Base-by-base conservation (phyloP, 1,140 invertebrate genomes). In the Thalassaphorura encarpata region DNA sequence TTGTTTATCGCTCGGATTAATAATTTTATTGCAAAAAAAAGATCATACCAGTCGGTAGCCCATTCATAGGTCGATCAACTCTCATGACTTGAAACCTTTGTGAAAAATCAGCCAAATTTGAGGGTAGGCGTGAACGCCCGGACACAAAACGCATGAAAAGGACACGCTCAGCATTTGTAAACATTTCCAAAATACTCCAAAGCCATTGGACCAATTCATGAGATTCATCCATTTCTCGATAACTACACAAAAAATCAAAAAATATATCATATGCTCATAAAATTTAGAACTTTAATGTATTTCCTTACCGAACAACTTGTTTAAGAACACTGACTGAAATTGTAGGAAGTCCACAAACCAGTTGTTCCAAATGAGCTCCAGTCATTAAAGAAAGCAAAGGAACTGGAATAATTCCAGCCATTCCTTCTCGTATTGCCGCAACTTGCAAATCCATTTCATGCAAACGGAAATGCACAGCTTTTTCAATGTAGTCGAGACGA, bases 101-200 rank as follows among this genome's bases (percentile, higher is more conserved):
- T 11, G 79, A 78, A 26, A 83, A 74, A 67, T 83, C 81, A 40
- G 80, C 78, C 43, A 82, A 69, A 67, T 83, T 83, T 8, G 77
- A 77, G 13, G 82, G 82, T 8, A 84, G 70, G 33, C 82, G 68
- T 13, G 80, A 82, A 52, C 81, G 67, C 5, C 81, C 81, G 19
- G 79, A 83, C 1, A 84, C 81, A 71, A 83, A 83, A 52, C 81
- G 69, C 71, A 84, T 77, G 66, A 84, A 84, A 31, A 83, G 71
- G 26, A 83, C 80, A 48, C 80, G 69, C 66, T 83, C 81, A 21
- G 75, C 73, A 69, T 82, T 80, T 3, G 74, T 77, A 67, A 84
- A 83, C 28, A 69, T 70, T 64, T 82, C 79, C 46, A 84, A 70
- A 33, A 81, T 78, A 40, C 73, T 70, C 81, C 81, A 84, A 40